These are phyloP conservation scores for Eospalax fontanierii DNA, from an alignment of 2,797 vertebrate species.

Conservation along the genomic window DNA sequence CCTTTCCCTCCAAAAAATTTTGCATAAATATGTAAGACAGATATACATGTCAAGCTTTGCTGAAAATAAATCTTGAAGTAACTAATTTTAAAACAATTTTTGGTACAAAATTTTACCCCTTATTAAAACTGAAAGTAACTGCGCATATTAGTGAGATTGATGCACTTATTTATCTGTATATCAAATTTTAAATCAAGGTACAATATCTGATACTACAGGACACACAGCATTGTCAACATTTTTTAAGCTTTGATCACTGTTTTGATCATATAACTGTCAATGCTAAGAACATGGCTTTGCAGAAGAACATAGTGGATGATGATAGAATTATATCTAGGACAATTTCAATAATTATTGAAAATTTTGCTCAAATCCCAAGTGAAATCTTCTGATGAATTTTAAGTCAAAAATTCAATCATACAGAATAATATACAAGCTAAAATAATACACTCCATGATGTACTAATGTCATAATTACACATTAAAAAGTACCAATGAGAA, in stretches of 20 bases:
- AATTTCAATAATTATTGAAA: background rate
- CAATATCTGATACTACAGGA: background rate
- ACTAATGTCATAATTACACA: background rate
- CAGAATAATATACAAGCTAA: too few species aligned
- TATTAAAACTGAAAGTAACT: background rate
- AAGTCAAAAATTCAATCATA: background rate
- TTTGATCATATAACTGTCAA: background rate
- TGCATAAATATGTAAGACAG: background rate
- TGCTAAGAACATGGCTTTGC: background rate
- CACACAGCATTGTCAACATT: background rate
- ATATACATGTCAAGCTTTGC: background rate
- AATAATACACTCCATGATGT: background rate
- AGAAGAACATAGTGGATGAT: background rate
- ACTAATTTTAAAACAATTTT: background rate
- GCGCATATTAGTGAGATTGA: background rate
- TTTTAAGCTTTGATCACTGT: background rate
- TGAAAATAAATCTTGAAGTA: background rate
- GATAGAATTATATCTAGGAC: background rate
- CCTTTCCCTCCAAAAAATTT: background rate
- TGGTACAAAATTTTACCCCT: background rate
- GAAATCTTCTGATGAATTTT: background rate
- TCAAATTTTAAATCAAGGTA: background rate
- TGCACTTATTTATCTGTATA: background rate
- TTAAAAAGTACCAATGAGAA: background rate
- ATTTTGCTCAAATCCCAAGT: background rate